Evolutionary conservation across 2,888 invertebrate species (phyloP), one percentile per base, ranked within the genome.

Genomic region (Homarus gammarus): DNA sequence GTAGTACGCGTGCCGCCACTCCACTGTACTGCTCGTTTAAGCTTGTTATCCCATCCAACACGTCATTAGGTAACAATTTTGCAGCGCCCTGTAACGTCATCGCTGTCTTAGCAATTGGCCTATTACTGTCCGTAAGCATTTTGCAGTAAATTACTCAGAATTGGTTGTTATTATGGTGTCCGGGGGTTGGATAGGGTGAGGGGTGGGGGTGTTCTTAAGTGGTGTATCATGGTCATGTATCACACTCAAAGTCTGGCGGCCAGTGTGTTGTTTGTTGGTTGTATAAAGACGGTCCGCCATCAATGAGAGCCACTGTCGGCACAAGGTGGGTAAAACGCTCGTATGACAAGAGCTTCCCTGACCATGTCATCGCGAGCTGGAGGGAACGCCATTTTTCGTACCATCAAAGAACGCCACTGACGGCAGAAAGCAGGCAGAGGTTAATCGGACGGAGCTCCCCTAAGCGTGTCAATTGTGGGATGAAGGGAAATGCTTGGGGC

Each of bases 101-200:
- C 6, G n/a, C 6, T 64, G 27, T 64, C 64, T 64, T 22, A 27
- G 10, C 27, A 64, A 64, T n/a, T 64, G 64, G 27, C 27, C 31
- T 64, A 27, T 64, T 64, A 64, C 8, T 6, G 64, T n/a, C 64
- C 27, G 64, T 22, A 8, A 15, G 5, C 31, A 64, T 64, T 64
- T 27, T 64, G 64, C 31, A 64, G 64, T 64, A 64, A 64, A 64
- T 64, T 64, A 22, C 18, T 64, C 12, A 64, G 64, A 64, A 64
- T 27, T 64, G 64, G 27, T 27, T 64, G 8, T 64, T 15, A 64
- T 64, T 64, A 64, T 2, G 27, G 64, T 27, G 64, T 6, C 64
- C 5, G 27, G 64, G n/a, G n/a, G n/a, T n/a, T n/a, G n/a, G n/a
- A n/a, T n/a, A n/a, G n/a, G n/a, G n/a, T n/a, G n/a, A n/a, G n/a